These are phyloP conservation scores for Hipparchia semele DNA, from an alignment of 2,888 invertebrate species.

Conservation along the genomic window DNA sequence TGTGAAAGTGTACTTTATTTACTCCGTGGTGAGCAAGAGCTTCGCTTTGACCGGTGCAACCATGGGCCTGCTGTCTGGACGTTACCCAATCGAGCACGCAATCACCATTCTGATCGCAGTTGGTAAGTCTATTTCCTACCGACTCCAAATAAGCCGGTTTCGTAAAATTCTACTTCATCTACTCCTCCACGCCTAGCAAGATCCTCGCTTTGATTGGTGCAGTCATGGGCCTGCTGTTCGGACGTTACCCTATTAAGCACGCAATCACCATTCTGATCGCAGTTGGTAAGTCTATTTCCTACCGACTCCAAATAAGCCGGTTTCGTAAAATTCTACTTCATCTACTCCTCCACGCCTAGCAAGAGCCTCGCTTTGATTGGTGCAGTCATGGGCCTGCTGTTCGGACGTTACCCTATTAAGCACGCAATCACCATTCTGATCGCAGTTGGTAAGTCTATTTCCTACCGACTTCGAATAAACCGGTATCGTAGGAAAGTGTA, in stretches of 20 bases:
- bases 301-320: background rate
- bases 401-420: background rate
- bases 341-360: background rate
- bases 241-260: too few species aligned
- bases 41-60: background rate
- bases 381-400: background rate
- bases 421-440: background rate
- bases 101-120: background rate
- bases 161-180: background rate
- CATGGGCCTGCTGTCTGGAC: background rate
- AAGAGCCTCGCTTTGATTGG: background rate
- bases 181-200: too few species aligned
- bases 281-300: too few species aligned
- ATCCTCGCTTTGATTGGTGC: too few species aligned
- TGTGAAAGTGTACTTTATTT: conserved; percentile 5
- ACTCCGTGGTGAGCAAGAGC: background rate
- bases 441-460: background rate
- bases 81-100: background rate
- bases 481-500: background rate
- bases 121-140: background rate
- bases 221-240: too few species aligned
- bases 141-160: background rate
- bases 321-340: background rate
- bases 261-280: too few species aligned
- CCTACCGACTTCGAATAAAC: too few species aligned